Evolutionary conservation across 2,797 vertebrate genomes (phyloP).

Genomic region (Chelonia mydas): DNA sequence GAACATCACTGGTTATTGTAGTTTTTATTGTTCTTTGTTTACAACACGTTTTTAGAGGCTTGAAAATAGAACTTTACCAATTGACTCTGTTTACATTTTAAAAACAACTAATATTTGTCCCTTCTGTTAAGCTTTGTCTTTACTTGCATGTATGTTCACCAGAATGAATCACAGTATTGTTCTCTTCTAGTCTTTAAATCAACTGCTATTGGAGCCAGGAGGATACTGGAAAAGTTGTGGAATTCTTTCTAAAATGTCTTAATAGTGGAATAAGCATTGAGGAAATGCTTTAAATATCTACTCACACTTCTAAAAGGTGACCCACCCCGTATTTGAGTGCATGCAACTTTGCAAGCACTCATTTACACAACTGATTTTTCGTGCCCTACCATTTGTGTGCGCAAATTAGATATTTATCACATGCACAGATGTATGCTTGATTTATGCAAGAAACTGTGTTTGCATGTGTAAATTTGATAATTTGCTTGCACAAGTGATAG

Average conservation of each 20-base stretch:
- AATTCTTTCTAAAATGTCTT: neutral
- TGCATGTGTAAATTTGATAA: neutral
- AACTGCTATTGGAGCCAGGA: neutral
- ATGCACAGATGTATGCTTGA: neutral
- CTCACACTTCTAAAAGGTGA: neutral
- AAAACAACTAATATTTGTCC: neutral
- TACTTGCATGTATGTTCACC: neutral
- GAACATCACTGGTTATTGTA: neutral
- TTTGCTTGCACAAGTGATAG: neutral
- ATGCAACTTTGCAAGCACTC: neutral
- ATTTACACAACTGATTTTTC: neutral
- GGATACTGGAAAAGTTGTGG: neutral
- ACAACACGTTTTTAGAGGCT: neutral
- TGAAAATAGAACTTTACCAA: too few relatives aligned
- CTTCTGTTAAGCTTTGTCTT: neutral
- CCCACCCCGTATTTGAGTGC: neutral
- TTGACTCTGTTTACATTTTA: neutral
- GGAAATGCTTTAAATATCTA: neutral
- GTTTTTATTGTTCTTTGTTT: neutral
- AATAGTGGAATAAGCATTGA: neutral
- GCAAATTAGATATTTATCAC: neutral
- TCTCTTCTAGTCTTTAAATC: neutral
- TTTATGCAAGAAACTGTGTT: neutral
- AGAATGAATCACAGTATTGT: neutral
- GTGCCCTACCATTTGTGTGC: neutral